A percentile compares a stretch with the other conserved stretches of the same genome.
phyloP scores from a whole-genome alignment of 2,888 invertebrate genomes.

The Chrysomela aeneicollis region DNA sequence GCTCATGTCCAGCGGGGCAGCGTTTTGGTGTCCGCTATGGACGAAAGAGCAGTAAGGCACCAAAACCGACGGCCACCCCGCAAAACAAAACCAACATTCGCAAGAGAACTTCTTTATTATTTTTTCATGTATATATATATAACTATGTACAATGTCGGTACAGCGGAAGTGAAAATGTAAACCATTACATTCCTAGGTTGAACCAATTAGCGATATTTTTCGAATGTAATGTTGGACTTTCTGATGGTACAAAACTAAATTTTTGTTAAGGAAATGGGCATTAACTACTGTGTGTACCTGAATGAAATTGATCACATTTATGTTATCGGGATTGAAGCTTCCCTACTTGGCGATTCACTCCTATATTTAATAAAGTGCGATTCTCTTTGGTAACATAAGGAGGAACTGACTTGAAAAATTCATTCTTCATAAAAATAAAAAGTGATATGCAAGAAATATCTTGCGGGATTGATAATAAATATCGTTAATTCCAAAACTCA shows the following conservation, averaged over 20 bases:
- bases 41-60: conserved; percentile 64
- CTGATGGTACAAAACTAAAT: background rate
- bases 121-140: conserved; percentile 32
- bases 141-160: conserved; percentile 49
- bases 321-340: no score
- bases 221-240: background rate
- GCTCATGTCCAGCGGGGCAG: conserved; percentile 63
- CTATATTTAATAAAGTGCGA: no score
- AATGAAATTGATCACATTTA: background rate
- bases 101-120: conserved; percentile 63
- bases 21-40: conserved; percentile 64
- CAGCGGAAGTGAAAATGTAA: conserved; percentile 28
- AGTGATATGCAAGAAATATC: no score
- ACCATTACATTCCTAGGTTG: conserved; percentile 23
- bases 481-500: no score
- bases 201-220: background rate
- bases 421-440: no score
- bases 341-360: no score
- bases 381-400: no score
- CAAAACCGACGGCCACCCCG: conserved; percentile 66
- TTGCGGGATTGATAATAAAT: no score
- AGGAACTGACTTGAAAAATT: no score
- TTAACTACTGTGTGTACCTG: conserved; percentile 12
- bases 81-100: conserved; percentile 56
- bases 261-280: background rate